These are phyloP conservation scores for Muntiacus reevesi DNA, from an alignment of 2,113 vertebrate genomes.

Conservation along the genomic window DNA sequence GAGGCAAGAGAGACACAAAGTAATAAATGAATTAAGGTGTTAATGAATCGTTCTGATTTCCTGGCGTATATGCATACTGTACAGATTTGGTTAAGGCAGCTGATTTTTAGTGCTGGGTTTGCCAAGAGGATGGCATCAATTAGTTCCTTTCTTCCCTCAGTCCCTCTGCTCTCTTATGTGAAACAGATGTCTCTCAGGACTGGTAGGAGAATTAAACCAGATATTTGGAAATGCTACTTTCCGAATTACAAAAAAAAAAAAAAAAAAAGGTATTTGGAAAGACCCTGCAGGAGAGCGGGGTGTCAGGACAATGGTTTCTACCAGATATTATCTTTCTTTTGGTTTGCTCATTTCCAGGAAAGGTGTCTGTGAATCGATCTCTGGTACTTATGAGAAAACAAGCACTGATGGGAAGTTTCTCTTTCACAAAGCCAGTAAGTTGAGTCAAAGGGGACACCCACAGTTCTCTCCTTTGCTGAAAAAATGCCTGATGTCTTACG, in stretches of 20 bases:
- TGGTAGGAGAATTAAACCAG: not conserved
- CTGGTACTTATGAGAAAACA: slow-evolving; percentile 77
- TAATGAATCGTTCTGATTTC: not conserved
- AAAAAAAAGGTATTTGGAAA: not conserved
- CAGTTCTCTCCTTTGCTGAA: rapidly evolving
- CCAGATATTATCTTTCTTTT: not conserved
- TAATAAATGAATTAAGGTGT: not conserved
- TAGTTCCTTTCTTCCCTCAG: not conserved
- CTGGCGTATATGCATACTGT: rapidly evolving
- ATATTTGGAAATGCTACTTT: not conserved
- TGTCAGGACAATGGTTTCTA: not conserved
- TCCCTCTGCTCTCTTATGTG: not conserved
- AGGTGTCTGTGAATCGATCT: slow-evolving; percentile 70
- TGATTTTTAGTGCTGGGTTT: not conserved
- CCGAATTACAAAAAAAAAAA: not conserved
- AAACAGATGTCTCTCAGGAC: not conserved
- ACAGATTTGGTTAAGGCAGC: not conserved
- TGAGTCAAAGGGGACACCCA: rapidly evolving
- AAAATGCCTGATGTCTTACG: not conserved
- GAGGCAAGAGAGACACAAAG: not conserved
- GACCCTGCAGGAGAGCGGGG: rapidly evolving
- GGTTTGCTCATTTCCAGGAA: slow-evolving; percentile 70
- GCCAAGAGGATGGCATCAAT: not conserved
- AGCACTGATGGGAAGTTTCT: slow-evolving; percentile 76
- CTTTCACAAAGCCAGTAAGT: slow-evolving; percentile 79